Evolutionary conservation across 2,888 invertebrate species (phyloP).

Genomic region (Cryptocheilus praepositus): DNA sequence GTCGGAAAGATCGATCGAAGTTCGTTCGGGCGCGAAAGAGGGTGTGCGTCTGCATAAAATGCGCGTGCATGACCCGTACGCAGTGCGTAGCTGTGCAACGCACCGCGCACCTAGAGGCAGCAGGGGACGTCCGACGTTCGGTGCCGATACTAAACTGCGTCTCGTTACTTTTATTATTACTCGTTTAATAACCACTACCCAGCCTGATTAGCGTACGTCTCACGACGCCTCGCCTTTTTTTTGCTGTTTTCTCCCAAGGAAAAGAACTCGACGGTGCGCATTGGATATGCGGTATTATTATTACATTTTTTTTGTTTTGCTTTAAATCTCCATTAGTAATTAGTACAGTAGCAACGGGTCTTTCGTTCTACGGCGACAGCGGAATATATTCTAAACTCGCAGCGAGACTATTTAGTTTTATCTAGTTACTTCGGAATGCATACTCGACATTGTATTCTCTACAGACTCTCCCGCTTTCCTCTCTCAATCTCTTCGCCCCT

Average conservation of each 20-base stretch:
- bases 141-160: neutral
- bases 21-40: conserved; percentile 1
- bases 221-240: conserved; percentile 8
- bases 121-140: too few species aligned
- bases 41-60: too few species aligned
- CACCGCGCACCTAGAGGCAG: too few species aligned
- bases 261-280: conserved; percentile 41
- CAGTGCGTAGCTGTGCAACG: too few species aligned
- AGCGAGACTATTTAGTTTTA: conserved; percentile 35
- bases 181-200: conserved; percentile 24
- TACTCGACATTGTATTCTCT: conserved; percentile 39
- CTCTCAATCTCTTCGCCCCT: neutral
- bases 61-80: too few species aligned
- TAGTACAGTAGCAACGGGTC: conserved; percentile 51
- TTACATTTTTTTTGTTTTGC: conserved; percentile 29
- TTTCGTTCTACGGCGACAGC: conserved; percentile 48
- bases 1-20: conserved; percentile 20
- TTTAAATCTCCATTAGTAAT: conserved; percentile 16
- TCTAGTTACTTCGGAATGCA: conserved; percentile 55
- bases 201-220: conserved; percentile 34
- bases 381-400: conserved; percentile 42
- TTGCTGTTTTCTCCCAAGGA: conserved; percentile 38
- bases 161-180: conserved; percentile 19
- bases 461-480: conserved; percentile 5
- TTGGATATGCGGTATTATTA: conserved; percentile 23